These are phyloP conservation scores for Eilema griseolum DNA, from an alignment of 2,888 invertebrate species.

Conservation along the genomic window DNA sequence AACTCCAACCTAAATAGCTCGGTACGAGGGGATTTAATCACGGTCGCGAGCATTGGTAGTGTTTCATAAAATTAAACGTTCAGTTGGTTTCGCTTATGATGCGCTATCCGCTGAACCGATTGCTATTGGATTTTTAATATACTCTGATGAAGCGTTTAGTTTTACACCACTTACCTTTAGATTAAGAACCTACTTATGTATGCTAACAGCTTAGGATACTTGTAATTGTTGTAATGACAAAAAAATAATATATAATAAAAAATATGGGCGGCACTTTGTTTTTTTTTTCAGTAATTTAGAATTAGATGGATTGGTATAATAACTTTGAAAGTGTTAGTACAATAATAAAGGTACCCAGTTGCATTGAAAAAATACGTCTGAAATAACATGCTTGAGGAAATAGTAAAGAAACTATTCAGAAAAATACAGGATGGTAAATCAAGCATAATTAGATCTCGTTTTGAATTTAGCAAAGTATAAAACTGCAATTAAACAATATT, in stretches of 20 bases:
- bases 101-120: constrained; percentile 47
- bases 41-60: constrained; percentile 51
- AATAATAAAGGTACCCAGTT: too few species aligned
- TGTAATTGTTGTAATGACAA: background rate
- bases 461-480: background rate
- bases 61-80: constrained; percentile 56
- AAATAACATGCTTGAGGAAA: too few species aligned
- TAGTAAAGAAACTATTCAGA: background rate
- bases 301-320: too few species aligned
- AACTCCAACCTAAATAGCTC: constrained; percentile 54
- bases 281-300: too few species aligned
- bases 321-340: too few species aligned
- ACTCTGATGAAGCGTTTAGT: constrained; percentile 41
- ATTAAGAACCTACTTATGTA: constrained; percentile 15
- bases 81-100: constrained; percentile 48
- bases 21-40: constrained; percentile 52
- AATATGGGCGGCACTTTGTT: too few species aligned
- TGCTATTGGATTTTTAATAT: constrained; percentile 53
- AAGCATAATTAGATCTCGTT: background rate
- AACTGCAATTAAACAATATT: background rate
- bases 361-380: too few species aligned
- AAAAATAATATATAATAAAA: too few species aligned
- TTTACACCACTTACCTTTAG: constrained; percentile 41
- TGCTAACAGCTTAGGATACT: background rate
- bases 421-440: background rate